phyloP scores from a whole-genome alignment of 2,888 invertebrate genomes.

The Conomelus anceps region DNA sequence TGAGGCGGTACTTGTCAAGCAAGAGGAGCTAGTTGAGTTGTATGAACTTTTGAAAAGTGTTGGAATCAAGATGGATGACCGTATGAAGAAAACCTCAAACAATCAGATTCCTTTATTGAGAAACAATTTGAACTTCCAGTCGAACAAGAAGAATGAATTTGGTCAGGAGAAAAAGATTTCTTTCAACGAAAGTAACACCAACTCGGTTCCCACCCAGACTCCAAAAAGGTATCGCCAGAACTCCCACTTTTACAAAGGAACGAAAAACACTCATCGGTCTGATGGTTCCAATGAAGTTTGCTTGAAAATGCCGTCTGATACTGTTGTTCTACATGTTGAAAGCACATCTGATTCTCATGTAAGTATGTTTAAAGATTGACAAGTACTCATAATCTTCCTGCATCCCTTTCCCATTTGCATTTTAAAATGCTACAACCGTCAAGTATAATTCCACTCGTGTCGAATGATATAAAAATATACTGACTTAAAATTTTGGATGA shows the following conservation, averaged over 20 bases:
- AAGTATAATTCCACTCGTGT: too few species aligned
- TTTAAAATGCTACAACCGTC: not conserved
- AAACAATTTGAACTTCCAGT: not conserved
- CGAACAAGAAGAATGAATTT: not conserved
- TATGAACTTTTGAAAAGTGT: not conserved
- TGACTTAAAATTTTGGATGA: too few species aligned
- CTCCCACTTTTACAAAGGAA: not conserved
- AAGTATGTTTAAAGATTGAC: too few species aligned
- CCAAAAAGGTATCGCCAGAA: not conserved
- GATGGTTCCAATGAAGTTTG: not conserved
- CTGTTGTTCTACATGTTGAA: slow-evolving; percentile 2
- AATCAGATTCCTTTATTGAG: not conserved
- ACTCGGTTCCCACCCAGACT: not conserved
- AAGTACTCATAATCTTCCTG: too few species aligned
- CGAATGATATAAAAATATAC: too few species aligned
- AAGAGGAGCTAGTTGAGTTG: not conserved
- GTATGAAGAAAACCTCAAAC: not conserved
- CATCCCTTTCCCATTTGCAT: not conserved
- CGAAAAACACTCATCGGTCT: not conserved
- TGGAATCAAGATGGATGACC: not conserved
- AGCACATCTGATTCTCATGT: not conserved
- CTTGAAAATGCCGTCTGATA: slow-evolving; percentile 1
- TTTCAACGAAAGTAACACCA: not conserved
- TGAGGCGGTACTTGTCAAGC: not conserved
- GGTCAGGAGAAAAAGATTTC: not conserved